Percentiles rank a stretch among this genome's conserved stretches.
Conservation (phyloP, 1,140 invertebrate species). For the Sitophilus oryzae region DNA sequence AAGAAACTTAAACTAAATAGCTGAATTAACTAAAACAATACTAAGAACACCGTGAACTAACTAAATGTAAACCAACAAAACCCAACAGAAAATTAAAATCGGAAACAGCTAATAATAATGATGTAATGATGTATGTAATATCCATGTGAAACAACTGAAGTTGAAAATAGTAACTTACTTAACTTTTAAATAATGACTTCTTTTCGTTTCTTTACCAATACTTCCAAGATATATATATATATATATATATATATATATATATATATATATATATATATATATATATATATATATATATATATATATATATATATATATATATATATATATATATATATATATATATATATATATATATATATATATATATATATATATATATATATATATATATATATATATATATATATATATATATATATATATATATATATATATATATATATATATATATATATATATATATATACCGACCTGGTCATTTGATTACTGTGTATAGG, state of each 20-base stretch:
- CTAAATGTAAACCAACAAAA: too few species aligned
- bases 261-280: conserved; percentile 5
- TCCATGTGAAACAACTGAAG: too few species aligned
- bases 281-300: conserved; percentile 1
- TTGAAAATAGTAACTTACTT: not conserved
- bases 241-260: conserved; percentile 4
- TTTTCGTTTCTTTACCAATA: not conserved
- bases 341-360: conserved; percentile 5
- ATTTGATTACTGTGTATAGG: too few species aligned
- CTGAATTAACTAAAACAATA: too few species aligned
- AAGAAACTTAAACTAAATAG: too few species aligned
- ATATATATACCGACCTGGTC: too few species aligned
- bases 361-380: conserved; percentile 4
- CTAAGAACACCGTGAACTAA: too few species aligned
- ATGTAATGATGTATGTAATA: too few species aligned
- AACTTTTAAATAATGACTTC: not conserved
- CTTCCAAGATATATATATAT: not conserved
- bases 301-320: conserved; percentile 4
- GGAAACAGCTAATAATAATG: too few species aligned
- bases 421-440: conserved; percentile 4
- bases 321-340: conserved; percentile 5
- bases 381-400: conserved; percentile 5
- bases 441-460: conserved; percentile 5
- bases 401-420: conserved; percentile 4
- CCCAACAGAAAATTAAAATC: too few species aligned